phyloP scores from a whole-genome alignment of 2,113 vertebrate species.

The Barnardius zonarius region DNA sequence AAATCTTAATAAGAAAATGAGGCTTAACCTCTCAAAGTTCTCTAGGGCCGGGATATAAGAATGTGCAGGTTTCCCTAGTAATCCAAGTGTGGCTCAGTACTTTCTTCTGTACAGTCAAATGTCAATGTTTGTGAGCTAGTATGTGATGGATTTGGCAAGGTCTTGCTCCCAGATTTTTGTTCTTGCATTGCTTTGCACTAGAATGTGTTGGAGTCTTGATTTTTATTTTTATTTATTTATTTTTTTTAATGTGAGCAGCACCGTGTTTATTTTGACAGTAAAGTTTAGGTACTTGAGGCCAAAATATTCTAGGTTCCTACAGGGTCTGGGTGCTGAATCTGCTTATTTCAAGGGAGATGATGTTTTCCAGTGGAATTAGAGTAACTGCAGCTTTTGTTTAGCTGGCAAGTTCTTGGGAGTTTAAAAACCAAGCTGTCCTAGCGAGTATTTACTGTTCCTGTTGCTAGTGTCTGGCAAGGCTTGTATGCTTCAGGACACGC shows the following conservation, averaged over 20 bases:
- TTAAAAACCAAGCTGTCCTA: not conserved
- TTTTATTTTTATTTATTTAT: not conserved
- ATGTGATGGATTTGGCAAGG: not conserved
- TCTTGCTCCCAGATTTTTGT: not conserved
- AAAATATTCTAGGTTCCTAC: not conserved
- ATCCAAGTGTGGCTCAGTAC: not conserved
- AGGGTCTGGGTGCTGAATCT: not conserved
- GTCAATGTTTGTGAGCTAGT: not conserved
- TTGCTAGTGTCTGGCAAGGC: not conserved
- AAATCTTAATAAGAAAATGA: not conserved
- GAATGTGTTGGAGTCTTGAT: not conserved
- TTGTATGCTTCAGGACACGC: not conserved
- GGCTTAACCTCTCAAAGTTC: not conserved
- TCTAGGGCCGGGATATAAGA: not conserved
- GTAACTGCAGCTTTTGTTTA: not conserved
- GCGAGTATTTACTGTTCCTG: fast-evolving
- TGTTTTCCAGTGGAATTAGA: not conserved
- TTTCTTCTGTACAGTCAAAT: not conserved
- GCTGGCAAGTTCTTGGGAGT: not conserved
- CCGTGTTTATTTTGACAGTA: not conserved
- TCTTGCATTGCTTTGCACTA: not conserved
- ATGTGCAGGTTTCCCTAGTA: not conserved
- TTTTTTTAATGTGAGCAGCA: not conserved
- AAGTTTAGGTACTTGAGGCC: not conserved
- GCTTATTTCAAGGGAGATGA: not conserved